Evolutionary conservation across 2,888 invertebrate species (phyloP), one percentile per base, ranked within the genome.

Genomic region (Acanthopleura granulata): DNA sequence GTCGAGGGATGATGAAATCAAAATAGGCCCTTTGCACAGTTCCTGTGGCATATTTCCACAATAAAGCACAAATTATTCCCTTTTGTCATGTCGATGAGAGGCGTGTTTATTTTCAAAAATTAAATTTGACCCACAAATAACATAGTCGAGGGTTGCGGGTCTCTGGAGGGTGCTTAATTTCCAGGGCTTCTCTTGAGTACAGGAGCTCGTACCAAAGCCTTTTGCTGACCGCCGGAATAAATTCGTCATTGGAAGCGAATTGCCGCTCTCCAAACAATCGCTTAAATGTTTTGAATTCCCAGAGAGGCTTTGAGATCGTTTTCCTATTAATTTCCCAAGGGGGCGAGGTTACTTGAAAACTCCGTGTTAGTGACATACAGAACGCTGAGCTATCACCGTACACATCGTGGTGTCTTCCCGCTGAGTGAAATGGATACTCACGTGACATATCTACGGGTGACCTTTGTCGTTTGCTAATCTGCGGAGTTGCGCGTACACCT

Each of bases 221-320:
- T 27, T 22, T 16, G 66, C 29, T 27, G 27, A 22, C 22, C 27
- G 25, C 66, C 66, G 27, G 6, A 27, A 66, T 27, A 27, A 66
- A 66, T 66, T 66, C 66, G 66, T 22, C 29, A 66, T 66, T 66
- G 66, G 16, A 27, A 66, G 29, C 22, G 66, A 66, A 27, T 27
- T 16, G 22, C 15, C 27, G 66, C 66, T 66, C 29, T 66, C 66
- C 66, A 66, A 66, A 66, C 66, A 66, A 66, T 66, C 66, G 66
- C 16, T 66, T 66, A 66, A 66, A 66, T 66, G 66, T 66, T 66
- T 66, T 66, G 22, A 66, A 66, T 66, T 66, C 66, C 66, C 66
- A 22, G 66, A 27, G 16, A 16, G 57, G 29, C 29, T 22, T 25
- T 22, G 27, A 66, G 66, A 66, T 27, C 66, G 29, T 15, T 66